Evolutionary conservation across 2,888 invertebrate genomes (phyloP), one percentile per base, ranked within the genome.

Genomic region (Chaetoderma sp.): DNA sequence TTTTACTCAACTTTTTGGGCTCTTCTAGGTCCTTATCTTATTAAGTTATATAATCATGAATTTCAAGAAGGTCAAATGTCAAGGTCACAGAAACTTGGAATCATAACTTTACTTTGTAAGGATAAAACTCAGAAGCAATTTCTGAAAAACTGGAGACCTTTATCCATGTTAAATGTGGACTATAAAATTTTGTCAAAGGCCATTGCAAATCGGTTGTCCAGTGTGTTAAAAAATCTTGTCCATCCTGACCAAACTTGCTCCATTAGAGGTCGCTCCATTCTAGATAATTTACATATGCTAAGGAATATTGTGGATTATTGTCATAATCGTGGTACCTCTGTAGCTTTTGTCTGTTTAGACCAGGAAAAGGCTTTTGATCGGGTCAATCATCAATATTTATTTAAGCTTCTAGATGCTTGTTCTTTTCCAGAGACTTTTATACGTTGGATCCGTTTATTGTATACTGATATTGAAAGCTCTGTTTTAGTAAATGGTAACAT

Each of bases 321-420:
- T 0, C 54, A 66, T 52, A n/a, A 25, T 8, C 27, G 36, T n/a
- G 25, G 54, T 16, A 25, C 36, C 4, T 18, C 36, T 23, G 10
- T 23, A 32, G 49, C 32, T 28, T 36, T 63, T 23, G n/a, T 57
- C 10, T 33, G 25, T 18, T 36, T 58, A 13, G 63, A 63, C 32
- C 63, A 63, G 50, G 57, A 50, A 21, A 63, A 63, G 32, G 63
- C 63, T 8, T 63, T 63, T 49, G 63, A 63, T 36, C n/a, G 63
- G 28, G 63, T 63, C 16, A 59, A 42, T 32, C 47, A 47, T 59
- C 18, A n/a, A 18, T 59, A 30, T 28, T n/a, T 59, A 27, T 59
- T 59, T 30, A 47, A 18, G 13, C 13, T 28, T 30, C 33, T 49
- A 6, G 30, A 47, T 33, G 33, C 13, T 10, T 59, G 18, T 59